These are phyloP conservation scores for Heliconius hermathena DNA, from an alignment of 1,140 invertebrate species.

Conservation along the genomic window DNA sequence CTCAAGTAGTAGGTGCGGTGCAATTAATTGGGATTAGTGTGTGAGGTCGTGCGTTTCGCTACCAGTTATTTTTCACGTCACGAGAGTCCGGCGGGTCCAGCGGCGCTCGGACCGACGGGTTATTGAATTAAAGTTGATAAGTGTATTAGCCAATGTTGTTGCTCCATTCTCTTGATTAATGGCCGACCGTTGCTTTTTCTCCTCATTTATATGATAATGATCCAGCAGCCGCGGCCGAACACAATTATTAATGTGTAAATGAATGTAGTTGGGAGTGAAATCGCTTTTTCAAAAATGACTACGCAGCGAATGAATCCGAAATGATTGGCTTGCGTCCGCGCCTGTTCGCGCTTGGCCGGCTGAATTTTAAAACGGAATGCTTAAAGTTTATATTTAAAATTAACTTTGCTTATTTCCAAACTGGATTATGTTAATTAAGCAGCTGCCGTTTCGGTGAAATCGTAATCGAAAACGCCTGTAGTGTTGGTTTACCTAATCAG, in stretches of 20 bases:
- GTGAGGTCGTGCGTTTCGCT: slow-evolving; percentile 66
- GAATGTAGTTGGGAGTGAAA: slow-evolving; percentile 64
- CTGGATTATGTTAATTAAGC: slow-evolving; percentile 73
- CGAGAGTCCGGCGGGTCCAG: slow-evolving; percentile 60
- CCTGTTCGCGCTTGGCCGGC: slow-evolving; percentile 45
- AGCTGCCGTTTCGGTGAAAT: slow-evolving; percentile 64
- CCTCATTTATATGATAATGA: slow-evolving; percentile 81
- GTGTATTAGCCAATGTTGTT: slow-evolving; percentile 79
- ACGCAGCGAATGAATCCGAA: slow-evolving; percentile 50
- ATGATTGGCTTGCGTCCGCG: slow-evolving; percentile 48
- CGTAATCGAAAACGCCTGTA: slow-evolving; percentile 68
- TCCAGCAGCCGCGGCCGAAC: slow-evolving; percentile 66
- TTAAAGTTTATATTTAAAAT: slow-evolving; percentile 70
- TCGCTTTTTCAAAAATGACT: slow-evolving; percentile 67
- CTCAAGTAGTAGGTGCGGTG: slow-evolving; percentile 55
- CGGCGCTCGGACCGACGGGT: slow-evolving; percentile 56
- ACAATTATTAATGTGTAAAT: slow-evolving; percentile 77
- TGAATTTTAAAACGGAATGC: slow-evolving; percentile 48
- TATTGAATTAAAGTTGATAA: slow-evolving; percentile 81
- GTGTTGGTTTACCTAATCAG: slow-evolving; percentile 76
- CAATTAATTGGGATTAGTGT: slow-evolving; percentile 76
- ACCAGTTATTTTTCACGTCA: slow-evolving; percentile 76
- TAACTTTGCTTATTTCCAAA: slow-evolving; percentile 71
- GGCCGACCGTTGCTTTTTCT: slow-evolving; percentile 77
- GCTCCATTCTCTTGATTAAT: slow-evolving; percentile 79